Percentiles rank a stretch among this genome's conserved stretches.
phyloP scores from a whole-genome alignment of 2,888 invertebrate species.

The Nomada ferruginata region DNA sequence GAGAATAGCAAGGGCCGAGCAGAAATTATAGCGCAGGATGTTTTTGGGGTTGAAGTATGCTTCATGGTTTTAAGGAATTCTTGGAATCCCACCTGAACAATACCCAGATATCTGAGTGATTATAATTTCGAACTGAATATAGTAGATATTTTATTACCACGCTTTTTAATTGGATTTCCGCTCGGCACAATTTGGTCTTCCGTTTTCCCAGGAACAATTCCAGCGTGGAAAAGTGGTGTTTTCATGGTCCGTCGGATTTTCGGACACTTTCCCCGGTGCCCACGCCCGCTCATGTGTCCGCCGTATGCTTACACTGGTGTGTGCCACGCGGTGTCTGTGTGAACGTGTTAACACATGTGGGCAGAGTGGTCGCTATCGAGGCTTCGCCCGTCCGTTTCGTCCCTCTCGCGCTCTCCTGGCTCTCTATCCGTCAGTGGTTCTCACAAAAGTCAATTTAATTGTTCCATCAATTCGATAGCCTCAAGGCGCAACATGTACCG shows the following conservation, averaged over 20 bases:
- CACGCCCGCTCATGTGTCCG: constrained; percentile 61
- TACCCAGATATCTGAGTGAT: too few relatives aligned
- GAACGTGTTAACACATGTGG: constrained; percentile 71
- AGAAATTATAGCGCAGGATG: too few relatives aligned
- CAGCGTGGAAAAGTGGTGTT: constrained; percentile 33
- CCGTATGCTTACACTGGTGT: constrained; percentile 60
- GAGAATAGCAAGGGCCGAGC: too few relatives aligned
- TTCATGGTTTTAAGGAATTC: too few relatives aligned
- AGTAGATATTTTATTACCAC: neutral
- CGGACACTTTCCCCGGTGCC: constrained; percentile 56
- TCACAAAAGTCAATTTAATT: constrained; percentile 41
- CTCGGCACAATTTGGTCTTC: neutral
- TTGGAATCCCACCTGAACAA: too few relatives aligned
- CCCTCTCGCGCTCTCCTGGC: constrained; percentile 54
- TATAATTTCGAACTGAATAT: neutral
- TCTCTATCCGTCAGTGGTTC: constrained; percentile 68
- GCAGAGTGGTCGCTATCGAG: constrained; percentile 70
- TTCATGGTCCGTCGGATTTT: constrained; percentile 43
- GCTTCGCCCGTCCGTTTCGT: constrained; percentile 66
- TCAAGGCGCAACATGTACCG: too few relatives aligned
- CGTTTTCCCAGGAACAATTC: constrained; percentile 17
- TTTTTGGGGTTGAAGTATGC: too few relatives aligned
- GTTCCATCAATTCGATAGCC: too few relatives aligned
- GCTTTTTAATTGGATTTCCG: constrained; percentile 8
- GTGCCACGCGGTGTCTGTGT: constrained; percentile 61